Evolutionary conservation across 1,140 invertebrate species (phyloP).

Genomic region (Lysiphlebus fabarum): DNA sequence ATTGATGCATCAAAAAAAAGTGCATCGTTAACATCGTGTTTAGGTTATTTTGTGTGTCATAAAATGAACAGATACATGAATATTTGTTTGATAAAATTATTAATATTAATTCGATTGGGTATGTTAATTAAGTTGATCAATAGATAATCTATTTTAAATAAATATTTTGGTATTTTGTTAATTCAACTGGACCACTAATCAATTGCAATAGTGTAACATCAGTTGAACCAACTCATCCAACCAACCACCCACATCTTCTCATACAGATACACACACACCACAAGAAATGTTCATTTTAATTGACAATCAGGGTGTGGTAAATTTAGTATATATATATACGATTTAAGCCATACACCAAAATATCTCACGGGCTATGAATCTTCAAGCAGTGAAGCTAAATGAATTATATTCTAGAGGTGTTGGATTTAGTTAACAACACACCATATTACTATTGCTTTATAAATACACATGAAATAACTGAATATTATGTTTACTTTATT

Average conservation of each 20-base stretch:
- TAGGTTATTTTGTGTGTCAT: too few species aligned
- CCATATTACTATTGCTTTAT: neutral
- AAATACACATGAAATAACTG: conserved; percentile 10
- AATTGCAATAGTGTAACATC: conserved; percentile 18
- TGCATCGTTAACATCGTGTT: too few species aligned
- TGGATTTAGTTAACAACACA: conserved; percentile 4
- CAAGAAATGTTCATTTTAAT: conserved; percentile 14
- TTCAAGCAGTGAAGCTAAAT: conserved; percentile 22
- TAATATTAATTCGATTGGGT: too few species aligned
- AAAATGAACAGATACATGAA: too few species aligned
- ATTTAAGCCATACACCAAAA: conserved; percentile 5
- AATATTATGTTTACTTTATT: conserved; percentile 3
- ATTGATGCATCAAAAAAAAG: too few species aligned
- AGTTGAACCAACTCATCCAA: conserved; percentile 11
- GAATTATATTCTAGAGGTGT: conserved; percentile 17
- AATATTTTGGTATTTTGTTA: too few species aligned
- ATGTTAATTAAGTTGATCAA: too few species aligned
- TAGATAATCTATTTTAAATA: too few species aligned
- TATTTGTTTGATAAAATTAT: too few species aligned
- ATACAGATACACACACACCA: conserved; percentile 1
- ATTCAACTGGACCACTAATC: conserved; percentile 8
- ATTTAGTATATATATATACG: conserved; percentile 15
- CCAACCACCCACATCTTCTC: too few species aligned
- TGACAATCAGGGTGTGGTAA: conserved; percentile 17
- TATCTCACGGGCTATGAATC: conserved; percentile 25